These are phyloP conservation scores for Eubasilissa splendida DNA, from an alignment of 2,888 invertebrate species.

Conservation along the genomic window DNA sequence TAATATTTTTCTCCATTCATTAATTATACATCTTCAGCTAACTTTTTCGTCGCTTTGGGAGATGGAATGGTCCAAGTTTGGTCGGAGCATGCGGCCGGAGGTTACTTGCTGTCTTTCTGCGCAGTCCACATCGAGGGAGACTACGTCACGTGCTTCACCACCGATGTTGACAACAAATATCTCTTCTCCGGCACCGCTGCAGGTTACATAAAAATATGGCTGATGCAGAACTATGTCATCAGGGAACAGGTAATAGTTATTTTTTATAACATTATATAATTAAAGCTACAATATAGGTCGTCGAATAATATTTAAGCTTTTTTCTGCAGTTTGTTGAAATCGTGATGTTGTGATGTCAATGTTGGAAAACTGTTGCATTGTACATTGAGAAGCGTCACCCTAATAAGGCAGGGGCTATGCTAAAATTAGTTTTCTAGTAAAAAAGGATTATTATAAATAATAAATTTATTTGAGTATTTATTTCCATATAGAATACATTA, in stretches of 20 bases:
- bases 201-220: constrained; percentile 88
- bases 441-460: too few species aligned
- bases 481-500: too few species aligned
- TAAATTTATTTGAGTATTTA: too few species aligned
- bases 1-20: neutral
- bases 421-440: too few species aligned
- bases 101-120: constrained; percentile 79
- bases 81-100: constrained; percentile 85
- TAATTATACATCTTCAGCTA: constrained; percentile 68
- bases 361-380: too few species aligned
- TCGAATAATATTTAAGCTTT: too few species aligned
- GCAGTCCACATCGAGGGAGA: constrained; percentile 79
- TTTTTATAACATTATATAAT: too few species aligned
- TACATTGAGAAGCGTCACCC: too few species aligned
- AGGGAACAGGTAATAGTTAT: constrained; percentile 64
- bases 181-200: constrained; percentile 81
- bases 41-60: constrained; percentile 80
- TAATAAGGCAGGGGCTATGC: too few species aligned
- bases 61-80: constrained; percentile 86
- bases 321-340: too few species aligned
- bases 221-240: constrained; percentile 78
- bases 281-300: too few species aligned
- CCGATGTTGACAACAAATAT: constrained; percentile 80
- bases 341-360: too few species aligned
- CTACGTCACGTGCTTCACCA: constrained; percentile 79